A percentile compares a stretch with the other conserved stretches of the same genome.
Conservation (phyloP, 1,140 invertebrate species). For the Tetramorium simillimum region DNA sequence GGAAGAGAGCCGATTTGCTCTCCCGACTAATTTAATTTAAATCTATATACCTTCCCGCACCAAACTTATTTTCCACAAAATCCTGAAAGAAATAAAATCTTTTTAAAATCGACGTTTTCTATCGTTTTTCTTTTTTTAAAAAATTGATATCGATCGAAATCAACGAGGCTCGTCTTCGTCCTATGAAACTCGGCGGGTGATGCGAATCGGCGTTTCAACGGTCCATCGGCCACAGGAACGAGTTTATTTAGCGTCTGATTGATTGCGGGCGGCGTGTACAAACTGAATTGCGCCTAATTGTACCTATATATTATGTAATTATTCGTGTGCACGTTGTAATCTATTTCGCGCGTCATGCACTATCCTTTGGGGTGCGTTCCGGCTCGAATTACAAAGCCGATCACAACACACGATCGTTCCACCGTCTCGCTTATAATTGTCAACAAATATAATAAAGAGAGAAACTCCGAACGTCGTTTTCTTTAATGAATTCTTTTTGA, state of each 20-base stretch:
- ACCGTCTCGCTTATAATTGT: conserved; percentile 34
- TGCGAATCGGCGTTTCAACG: background rate
- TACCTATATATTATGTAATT: conserved; percentile 72
- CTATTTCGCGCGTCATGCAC: conserved; percentile 31
- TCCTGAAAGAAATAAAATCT: background rate
- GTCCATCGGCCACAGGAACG: background rate
- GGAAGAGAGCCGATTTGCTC: background rate
- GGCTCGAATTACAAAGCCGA: background rate
- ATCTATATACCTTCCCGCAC: background rate
- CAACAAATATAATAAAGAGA: conserved; percentile 21
- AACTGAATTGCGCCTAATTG: conserved; percentile 67
- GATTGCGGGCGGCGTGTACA: conserved; percentile 56
- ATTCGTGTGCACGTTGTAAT: conserved; percentile 70
- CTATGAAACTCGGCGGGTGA: background rate
- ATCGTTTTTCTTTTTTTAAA: background rate
- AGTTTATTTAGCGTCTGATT: background rate
- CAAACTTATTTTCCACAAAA: background rate
- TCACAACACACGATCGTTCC: background rate
- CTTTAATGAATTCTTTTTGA: background rate
- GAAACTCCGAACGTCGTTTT: background rate
- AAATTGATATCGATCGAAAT: background rate
- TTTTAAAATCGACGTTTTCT: background rate
- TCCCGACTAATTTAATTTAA: background rate
- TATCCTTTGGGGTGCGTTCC: background rate
- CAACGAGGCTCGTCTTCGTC: background rate